Evolutionary conservation across 2,113 vertebrate species (phyloP).

Genomic region (Tamias sibiricus): DNA sequence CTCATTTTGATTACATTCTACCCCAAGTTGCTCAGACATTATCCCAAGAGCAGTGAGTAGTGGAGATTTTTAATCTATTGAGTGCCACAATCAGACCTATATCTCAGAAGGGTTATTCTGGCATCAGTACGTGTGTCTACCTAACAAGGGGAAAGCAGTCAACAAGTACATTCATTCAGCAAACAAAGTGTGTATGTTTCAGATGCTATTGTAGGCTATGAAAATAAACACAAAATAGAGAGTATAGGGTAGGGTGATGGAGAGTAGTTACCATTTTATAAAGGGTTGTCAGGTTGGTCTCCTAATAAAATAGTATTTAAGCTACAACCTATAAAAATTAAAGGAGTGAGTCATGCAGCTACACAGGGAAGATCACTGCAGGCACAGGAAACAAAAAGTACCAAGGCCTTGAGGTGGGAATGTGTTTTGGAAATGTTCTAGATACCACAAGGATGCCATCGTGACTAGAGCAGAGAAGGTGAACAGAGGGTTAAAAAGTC

Average conservation of each 20-base stretch:
- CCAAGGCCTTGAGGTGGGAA: neutral
- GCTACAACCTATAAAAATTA: neutral
- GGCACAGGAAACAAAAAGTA: neutral
- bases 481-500: neutral
- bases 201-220: neutral
- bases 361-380: neutral
- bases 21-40: neutral
- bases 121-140: neutral
- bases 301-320: constrained; percentile 6
- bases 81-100: neutral
- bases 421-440: neutral
- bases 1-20: neutral
- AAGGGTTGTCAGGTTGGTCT: neutral
- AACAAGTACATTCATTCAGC: neutral
- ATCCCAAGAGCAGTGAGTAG: constrained; percentile 1
- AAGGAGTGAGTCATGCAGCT: neutral
- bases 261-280: neutral
- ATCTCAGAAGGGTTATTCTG: constrained; percentile 9
- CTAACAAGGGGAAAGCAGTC: neutral
- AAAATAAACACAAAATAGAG: neutral
- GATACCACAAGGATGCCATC: neutral
- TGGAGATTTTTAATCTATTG: neutral
- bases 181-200: neutral
- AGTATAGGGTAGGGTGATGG: neutral
- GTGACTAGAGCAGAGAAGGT: neutral